Evolutionary conservation across 2,888 invertebrate species (phyloP), one percentile per base, ranked within the genome.

Genomic region (Lordiphosa fenestrarum): DNA sequence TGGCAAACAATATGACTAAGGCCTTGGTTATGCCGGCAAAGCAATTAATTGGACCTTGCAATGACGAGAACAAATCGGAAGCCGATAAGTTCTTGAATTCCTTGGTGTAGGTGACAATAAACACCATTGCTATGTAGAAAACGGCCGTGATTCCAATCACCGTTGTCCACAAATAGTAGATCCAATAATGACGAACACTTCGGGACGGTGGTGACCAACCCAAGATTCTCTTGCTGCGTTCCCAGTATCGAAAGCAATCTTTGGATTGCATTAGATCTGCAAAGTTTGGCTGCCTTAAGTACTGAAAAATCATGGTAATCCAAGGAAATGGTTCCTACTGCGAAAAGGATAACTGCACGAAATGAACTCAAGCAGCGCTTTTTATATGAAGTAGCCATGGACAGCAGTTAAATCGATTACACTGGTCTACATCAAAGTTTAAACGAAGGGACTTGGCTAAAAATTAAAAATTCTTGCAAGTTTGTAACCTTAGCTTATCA

Each of bases 1-100:
- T 50, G 47, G 72, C 53, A 2, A 59, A 64, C 1, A 48, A 37
- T 10, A 69, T 61, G 0, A 69, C 64, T 0, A 64, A 30, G 42
- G 67, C 49, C 55, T 76, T 80, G 3, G 65, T 30, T 1, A 62
- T 66, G 48, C 67, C 68, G 4, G 75, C 71, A 19, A 56, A 55
- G 10, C 65, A 56, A 13, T 78, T 76, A 0, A 80, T 52, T 53
- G 47, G 69, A 51, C 12, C 63, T 67, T 44, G 42, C 30, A 44
- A 10, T 15, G 42, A 44, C 9, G 42, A 25, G 15, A 44, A 44
- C 10, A 44, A 4, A 30, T 44, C 42, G 13, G 42, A 30, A 6
- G 42, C 42, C 1, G 42, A 30, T 10, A 44, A 10, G 10, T 25
- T 44, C 35, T 38, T 60, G 19, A 72, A 66, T 13, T 51, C 47